Evolutionary conservation across 2,113 vertebrate genomes (phyloP), one percentile per base, ranked within the genome.

Genomic region (Stomatorhinus ivindoensis): DNA sequence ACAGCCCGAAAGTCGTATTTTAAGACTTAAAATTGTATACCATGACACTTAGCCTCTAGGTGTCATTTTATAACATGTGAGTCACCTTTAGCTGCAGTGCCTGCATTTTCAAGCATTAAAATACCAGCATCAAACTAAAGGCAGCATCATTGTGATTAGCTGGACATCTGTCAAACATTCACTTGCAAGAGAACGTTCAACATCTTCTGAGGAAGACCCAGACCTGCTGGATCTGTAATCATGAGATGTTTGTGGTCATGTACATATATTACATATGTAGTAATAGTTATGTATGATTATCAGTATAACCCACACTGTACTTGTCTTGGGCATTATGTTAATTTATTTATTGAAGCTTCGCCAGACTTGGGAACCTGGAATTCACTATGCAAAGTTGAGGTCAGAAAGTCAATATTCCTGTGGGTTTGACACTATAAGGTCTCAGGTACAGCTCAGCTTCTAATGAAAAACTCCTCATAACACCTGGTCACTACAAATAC

Each of bases 11-110:
- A 44, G 21, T 82, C 17, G 4, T 44, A 82, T 82, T 44, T 88
- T 46, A n/a, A 88, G 87, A 58, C 35, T 61, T 44, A 46, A 65
- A 65, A 65, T 61, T 88, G n/a, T 27, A 24, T 65, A 11, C 6
- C 51, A 55, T 88, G 53, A 65, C 87, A 46, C 87, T 58, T 58
- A 24, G 55, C 44, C 44, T 46, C 53, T 65, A 42, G 87, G 39
- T 47, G 87, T 15, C 44, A 69, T 88, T 15, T 42, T 58, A 65
- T 65, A 46, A 88, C 69, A 15, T 69, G 55, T 88, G 55, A 61
- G 55, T 69, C 42, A 88, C 55, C 87, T 88, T 88, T 61, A 69
- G 55, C 87, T 69, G 39, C n/a, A 27, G 19, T 44, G 58, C 61
- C 87, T 61, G 76, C 31, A 82, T 82, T 82, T 82, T 44, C 9